These are phyloP conservation scores for Cichlasoma orientale DNA, from an alignment of 2,797 vertebrate genomes.

Conservation along the genomic window DNA sequence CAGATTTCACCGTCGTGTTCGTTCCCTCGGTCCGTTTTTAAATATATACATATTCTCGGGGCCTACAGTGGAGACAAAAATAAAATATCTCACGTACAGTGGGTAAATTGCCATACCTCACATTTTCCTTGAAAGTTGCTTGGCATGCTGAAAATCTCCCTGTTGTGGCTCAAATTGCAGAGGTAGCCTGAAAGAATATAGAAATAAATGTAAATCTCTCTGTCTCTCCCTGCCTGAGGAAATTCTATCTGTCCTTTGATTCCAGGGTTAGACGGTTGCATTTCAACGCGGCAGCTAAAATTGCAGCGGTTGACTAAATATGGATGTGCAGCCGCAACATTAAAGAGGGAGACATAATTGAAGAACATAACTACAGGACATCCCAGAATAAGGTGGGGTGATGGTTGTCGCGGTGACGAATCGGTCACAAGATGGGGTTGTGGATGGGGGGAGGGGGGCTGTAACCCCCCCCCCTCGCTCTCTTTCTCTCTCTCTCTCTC, in stretches of 20 bases:
- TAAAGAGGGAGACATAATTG: slow-evolving; percentile 85
- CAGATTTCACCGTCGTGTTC: slow-evolving; percentile 42
- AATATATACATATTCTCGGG: slow-evolving; percentile 53
- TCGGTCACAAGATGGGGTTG: slow-evolving; percentile 64
- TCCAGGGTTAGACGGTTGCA: slow-evolving; percentile 75
- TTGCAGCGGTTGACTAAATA: slow-evolving; percentile 84
- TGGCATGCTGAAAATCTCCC: slow-evolving; percentile 70
- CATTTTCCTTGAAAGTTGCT: slow-evolving; percentile 75
- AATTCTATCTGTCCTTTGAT: slow-evolving; percentile 81
- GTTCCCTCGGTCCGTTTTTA: slow-evolving; percentile 30
- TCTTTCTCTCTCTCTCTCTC: slow-evolving; percentile 10
- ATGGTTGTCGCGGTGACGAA: slow-evolving; percentile 76
- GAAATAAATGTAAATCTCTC: slow-evolving; percentile 77
- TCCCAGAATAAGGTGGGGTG: slow-evolving; percentile 73
- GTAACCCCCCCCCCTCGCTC: not conserved
- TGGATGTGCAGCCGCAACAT: slow-evolving; percentile 80
- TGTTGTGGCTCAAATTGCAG: slow-evolving; percentile 78
- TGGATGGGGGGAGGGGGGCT: slow-evolving; percentile 15
- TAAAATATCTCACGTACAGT: slow-evolving; percentile 54
- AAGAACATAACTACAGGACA: slow-evolving; percentile 87
- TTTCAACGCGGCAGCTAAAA: slow-evolving; percentile 77
- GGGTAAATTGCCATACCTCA: slow-evolving; percentile 67
- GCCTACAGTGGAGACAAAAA: slow-evolving; percentile 59
- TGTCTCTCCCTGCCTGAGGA: slow-evolving; percentile 62
- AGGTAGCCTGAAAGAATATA: slow-evolving; percentile 79